Conservation (phyloP, 1,140 invertebrate species). For the Sipha flava region DNA sequence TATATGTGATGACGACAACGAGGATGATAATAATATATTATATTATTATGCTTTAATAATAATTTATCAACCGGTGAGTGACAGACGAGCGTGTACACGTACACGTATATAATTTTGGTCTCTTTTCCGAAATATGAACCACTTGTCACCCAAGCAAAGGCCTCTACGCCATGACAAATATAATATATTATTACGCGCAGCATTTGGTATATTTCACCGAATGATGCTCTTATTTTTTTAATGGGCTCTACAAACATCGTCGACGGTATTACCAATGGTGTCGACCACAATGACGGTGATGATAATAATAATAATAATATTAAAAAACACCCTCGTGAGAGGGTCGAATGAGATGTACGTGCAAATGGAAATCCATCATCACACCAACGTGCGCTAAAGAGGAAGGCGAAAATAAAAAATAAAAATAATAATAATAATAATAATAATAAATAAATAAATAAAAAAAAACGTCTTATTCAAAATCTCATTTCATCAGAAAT, state of each 20-base stretch:
- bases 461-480: not conserved
- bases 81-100: not conserved
- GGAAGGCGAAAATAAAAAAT: too few species aligned
- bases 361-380: slow-evolving; percentile 17
- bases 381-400: not conserved
- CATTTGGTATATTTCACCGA: not conserved
- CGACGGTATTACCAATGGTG: not conserved
- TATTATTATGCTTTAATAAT: not conserved
- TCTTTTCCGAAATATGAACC: not conserved
- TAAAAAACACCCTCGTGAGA: not conserved
- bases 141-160: not conserved
- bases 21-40: not conserved
- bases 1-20: not conserved
- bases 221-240: slow-evolving; percentile 2
- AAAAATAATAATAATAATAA: too few species aligned
- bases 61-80: not conserved
- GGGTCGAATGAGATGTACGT: not conserved
- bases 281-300: not conserved
- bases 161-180: not conserved
- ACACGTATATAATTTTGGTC: not conserved
- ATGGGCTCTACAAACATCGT: not conserved
- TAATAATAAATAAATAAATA: not conserved
- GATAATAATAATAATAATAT: not conserved
- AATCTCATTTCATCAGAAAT: slow-evolving; percentile 13
- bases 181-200: not conserved